A percentile compares a stretch with the other conserved stretches of the same genome.
These are phyloP conservation scores for Leucopsar rothschildi DNA, from an alignment of 2,113 vertebrate species.

Conservation along the genomic window DNA sequence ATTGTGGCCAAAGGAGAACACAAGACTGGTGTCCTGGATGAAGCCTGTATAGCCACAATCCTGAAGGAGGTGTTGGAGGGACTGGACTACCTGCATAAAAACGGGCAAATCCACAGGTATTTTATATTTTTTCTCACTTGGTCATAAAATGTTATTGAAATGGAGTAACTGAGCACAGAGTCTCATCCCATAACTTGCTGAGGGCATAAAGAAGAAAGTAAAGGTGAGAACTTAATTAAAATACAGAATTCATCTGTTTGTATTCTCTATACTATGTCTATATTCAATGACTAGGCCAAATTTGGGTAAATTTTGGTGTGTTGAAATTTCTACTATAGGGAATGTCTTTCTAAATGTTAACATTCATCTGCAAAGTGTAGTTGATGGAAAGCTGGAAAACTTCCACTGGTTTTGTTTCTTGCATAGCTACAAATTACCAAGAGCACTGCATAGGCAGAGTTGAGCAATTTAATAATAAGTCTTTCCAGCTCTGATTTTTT, in stretches of 20 bases:
- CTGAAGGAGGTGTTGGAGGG: constrained; percentile 91
- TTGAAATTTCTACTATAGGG: not conserved
- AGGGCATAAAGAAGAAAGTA: not conserved
- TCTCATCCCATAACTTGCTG: not conserved
- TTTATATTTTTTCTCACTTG: not conserved
- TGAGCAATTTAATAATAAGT: not conserved
- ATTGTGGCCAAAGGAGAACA: constrained; percentile 93
- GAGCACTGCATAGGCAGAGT: not conserved
- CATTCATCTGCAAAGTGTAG: not conserved
- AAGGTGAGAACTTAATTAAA: not conserved
- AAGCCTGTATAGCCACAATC: constrained; percentile 88
- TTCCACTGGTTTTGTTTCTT: not conserved
- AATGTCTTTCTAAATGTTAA: not conserved
- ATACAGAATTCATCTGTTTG: not conserved
- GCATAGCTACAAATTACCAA: not conserved
- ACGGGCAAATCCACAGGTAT: constrained; percentile 94
- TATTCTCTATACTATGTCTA: not conserved
- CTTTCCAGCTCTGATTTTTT: not conserved
- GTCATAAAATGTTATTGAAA: not conserved
- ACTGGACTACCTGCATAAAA: constrained; percentile 93
- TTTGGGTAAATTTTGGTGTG: not conserved
- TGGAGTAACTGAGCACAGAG: not conserved
- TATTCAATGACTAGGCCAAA: not conserved
- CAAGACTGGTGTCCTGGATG: constrained; percentile 88
- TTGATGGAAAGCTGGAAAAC: not conserved